Evolutionary conservation across 2,113 vertebrate species (phyloP).

Genomic region (Alligator mississippiensis): DNA sequence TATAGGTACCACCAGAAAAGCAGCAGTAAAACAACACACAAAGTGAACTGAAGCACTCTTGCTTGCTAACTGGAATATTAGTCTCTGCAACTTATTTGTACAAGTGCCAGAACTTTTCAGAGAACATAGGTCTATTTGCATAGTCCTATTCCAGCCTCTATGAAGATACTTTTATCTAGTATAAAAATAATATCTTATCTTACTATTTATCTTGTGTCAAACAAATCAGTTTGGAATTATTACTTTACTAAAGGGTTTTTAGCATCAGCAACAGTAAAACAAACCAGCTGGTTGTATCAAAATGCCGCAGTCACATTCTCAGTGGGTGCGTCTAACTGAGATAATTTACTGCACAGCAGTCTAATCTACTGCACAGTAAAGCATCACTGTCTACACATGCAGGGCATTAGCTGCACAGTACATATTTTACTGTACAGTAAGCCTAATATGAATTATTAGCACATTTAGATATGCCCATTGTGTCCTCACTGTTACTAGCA

Average conservation of each 20-base stretch:
- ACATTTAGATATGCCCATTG: neutral
- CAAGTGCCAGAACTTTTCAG: neutral
- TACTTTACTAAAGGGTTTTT: neutral
- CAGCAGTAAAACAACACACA: neutral
- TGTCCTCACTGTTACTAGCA: slow-evolving; percentile 29
- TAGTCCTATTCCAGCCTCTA: neutral
- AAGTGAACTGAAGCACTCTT: neutral
- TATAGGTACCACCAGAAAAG: neutral
- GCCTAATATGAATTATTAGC: too few relatives aligned
- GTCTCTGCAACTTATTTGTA: neutral
- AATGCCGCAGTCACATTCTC: neutral
- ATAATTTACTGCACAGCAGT: too few relatives aligned
- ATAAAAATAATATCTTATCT: neutral
- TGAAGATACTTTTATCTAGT: neutral
- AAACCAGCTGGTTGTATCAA: neutral
- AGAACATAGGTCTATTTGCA: neutral
- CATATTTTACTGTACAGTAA: too few relatives aligned
- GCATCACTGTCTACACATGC: too few relatives aligned
- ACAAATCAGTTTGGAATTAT: neutral
- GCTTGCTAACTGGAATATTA: neutral
- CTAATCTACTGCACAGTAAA: too few relatives aligned
- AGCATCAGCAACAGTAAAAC: neutral
- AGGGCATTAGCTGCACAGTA: too few relatives aligned
- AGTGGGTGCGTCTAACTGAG: too few relatives aligned
- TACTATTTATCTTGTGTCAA: neutral